These are phyloP conservation scores for Panthera tigris DNA, from an alignment of 2,113 vertebrate species.

Conservation along the genomic window DNA sequence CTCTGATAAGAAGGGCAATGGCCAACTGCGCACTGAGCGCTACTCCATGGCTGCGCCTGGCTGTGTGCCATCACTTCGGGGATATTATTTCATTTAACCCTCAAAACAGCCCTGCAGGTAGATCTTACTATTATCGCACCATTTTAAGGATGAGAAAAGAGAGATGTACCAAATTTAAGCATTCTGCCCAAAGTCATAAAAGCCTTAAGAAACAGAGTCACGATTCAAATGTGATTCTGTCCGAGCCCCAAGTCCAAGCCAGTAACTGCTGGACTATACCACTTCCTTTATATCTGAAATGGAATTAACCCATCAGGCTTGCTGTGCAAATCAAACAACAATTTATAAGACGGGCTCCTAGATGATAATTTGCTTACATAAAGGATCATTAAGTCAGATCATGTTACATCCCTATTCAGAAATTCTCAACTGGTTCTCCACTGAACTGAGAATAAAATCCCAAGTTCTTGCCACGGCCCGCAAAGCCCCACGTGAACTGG, in stretches of 20 bases:
- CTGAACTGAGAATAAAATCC: neutral
- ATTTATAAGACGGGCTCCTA: neutral
- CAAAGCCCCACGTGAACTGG: neutral
- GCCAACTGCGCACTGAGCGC: neutral
- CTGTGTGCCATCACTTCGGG: accelerated
- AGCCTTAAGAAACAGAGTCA: neutral
- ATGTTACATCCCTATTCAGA: neutral
- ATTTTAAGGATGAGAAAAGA: neutral
- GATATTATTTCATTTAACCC: neutral
- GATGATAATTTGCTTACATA: neutral
- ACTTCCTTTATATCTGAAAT: neutral
- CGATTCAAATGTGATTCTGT: neutral
- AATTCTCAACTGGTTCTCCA: neutral
- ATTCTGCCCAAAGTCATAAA: neutral
- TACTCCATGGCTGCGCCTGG: neutral
- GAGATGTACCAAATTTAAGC: neutral
- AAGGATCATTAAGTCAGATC: neutral
- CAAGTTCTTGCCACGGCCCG: neutral
- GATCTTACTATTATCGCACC: neutral
- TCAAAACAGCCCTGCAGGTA: neutral
- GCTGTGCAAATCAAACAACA: neutral
- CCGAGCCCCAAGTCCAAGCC: neutral
- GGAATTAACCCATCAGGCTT: neutral
- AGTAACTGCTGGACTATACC: neutral
- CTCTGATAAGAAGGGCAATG: neutral